Percentiles rank a stretch among this genome's conserved stretches.
These are phyloP conservation scores for Conopomorpha cramerella DNA, from an alignment of 1,140 invertebrate species.

Conservation along the genomic window DNA sequence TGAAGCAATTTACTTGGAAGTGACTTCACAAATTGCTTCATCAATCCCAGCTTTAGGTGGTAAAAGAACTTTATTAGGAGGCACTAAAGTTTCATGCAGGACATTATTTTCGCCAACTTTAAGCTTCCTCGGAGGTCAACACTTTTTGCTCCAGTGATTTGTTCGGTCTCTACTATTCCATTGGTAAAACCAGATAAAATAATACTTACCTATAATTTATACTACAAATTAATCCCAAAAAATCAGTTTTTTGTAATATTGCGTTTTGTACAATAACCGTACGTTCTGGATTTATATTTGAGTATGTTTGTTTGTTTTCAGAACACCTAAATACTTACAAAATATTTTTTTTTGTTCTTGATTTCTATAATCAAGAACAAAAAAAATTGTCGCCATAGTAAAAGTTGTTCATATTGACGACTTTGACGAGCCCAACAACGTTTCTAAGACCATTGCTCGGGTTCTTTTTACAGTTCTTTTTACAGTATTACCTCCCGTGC, in stretches of 20 bases:
- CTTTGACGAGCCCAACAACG: too few species aligned
- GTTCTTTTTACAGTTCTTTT: too few species aligned
- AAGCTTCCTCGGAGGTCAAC: not conserved
- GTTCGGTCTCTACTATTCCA: not conserved
- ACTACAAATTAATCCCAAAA: not conserved
- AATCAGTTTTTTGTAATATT: not conserved
- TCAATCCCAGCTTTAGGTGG: too few species aligned
- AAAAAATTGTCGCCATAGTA: too few species aligned
- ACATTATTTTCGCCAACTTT: not conserved
- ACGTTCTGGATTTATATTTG: not conserved
- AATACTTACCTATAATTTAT: not conserved
- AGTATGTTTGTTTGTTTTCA: not conserved
- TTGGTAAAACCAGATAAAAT: not conserved
- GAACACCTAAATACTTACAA: too few species aligned
- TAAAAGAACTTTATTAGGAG: not conserved
- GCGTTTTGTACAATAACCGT: not conserved
- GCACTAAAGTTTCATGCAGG: not conserved
- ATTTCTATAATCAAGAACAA: too few species aligned
- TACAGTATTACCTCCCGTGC: too few species aligned
- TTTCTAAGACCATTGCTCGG: too few species aligned
- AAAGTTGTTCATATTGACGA: too few species aligned
- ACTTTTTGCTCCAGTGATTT: not conserved
- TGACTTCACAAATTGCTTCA: too few species aligned
- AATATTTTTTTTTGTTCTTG: too few species aligned
- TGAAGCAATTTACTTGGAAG: not conserved